Evolutionary conservation across 2,113 vertebrate genomes (phyloP).

Genomic region (Lota lota): DNA sequence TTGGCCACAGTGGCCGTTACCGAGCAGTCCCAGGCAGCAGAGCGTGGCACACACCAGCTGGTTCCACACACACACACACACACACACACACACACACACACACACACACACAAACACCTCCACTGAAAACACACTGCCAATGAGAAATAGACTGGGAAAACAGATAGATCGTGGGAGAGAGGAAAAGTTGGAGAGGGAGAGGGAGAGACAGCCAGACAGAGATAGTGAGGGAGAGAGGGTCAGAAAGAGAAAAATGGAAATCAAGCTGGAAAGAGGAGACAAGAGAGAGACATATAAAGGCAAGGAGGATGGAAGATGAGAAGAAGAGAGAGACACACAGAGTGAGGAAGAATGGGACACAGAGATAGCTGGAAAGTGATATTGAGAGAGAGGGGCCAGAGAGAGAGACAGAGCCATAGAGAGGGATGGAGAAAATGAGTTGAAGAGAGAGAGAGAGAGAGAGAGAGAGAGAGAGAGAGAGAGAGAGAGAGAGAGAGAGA

Average conservation of each 20-base stretch:
- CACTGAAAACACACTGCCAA: slow-evolving; percentile 56
- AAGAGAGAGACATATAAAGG: neutral
- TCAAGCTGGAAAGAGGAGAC: neutral
- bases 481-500: neutral
- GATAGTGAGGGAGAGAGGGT: neutral
- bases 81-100: slow-evolving; percentile 19
- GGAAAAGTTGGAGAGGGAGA: neutral
- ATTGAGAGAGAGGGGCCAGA: neutral
- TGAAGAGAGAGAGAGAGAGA: neutral
- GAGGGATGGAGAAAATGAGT: neutral
- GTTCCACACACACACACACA: slow-evolving; percentile 31
- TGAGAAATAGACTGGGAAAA: slow-evolving; percentile 2
- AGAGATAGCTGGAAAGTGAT: neutral
- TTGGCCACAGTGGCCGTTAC: slow-evolving; percentile 62
- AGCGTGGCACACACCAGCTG: slow-evolving; percentile 71
- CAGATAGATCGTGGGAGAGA: neutral
- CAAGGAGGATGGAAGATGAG: neutral
- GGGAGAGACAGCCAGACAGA: neutral
- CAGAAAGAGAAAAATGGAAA: neutral
- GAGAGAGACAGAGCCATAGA: neutral
- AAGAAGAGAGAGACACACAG: neutral
- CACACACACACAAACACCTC: slow-evolving; percentile 49
- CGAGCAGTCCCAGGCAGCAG: slow-evolving; percentile 55
- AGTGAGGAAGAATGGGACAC: slow-evolving; percentile 14
- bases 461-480: neutral